phyloP scores from a whole-genome alignment of 1,140 invertebrate genomes.

The Ceratina japonica region DNA sequence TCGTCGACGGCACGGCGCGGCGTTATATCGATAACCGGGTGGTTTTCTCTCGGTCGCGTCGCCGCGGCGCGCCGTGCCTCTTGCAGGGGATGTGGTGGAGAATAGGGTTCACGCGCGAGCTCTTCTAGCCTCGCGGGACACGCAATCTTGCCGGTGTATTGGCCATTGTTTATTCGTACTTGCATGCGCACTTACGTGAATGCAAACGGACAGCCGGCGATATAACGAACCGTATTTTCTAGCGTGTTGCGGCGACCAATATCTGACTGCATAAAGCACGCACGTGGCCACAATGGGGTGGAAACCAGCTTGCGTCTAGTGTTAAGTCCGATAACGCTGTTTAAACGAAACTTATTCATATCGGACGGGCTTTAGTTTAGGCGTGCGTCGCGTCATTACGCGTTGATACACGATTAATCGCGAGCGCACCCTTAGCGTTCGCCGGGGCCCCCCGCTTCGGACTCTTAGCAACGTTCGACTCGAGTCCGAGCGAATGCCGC shows the following conservation, averaged over 20 bases:
- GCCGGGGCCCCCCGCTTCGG: background rate
- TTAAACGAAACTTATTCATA: constrained; percentile 63
- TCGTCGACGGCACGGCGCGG: constrained; percentile 19
- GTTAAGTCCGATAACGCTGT: constrained; percentile 62
- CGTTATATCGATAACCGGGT: constrained; percentile 58
- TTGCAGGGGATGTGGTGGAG: constrained; percentile 20
- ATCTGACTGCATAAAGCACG: constrained; percentile 62
- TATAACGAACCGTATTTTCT: constrained; percentile 57
- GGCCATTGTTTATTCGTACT: constrained; percentile 63
- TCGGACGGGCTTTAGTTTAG: background rate
- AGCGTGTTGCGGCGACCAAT: constrained; percentile 41
- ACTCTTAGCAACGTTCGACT: background rate
- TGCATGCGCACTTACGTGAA: constrained; percentile 50
- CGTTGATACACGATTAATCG: constrained; percentile 30
- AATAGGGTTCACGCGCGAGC: constrained; percentile 36
- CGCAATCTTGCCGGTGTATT: constrained; percentile 66
- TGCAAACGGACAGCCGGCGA: constrained; percentile 37
- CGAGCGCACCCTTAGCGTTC: background rate
- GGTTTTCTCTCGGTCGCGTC: constrained; percentile 33
- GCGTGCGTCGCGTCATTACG: constrained; percentile 23
- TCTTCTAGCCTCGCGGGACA: constrained; percentile 57
- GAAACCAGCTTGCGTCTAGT: constrained; percentile 51
- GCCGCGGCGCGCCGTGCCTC: background rate
- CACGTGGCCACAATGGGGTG: constrained; percentile 35
- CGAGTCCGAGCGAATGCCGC: background rate